Percentiles rank a stretch among this genome's conserved stretches.
Conservation (phyloP, 2,888 invertebrate species). For the Melangyna quadrimaculata region DNA sequence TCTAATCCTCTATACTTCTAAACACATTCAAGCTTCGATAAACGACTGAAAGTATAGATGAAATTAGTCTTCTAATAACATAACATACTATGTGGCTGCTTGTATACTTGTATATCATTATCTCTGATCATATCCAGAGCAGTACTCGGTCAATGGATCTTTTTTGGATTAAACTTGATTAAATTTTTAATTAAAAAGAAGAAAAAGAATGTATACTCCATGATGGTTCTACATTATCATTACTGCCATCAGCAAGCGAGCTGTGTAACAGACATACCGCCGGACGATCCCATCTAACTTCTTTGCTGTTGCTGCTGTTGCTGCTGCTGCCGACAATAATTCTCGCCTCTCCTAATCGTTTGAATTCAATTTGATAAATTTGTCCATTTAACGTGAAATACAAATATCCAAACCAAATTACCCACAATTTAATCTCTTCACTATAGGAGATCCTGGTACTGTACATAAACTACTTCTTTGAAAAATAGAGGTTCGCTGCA, state of each 20-base stretch:
- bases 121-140: constrained; percentile 2
- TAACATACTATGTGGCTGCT: not conserved
- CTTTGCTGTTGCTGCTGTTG: not conserved
- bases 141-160: constrained; percentile 1
- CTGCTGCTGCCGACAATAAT: not conserved
- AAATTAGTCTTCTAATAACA: constrained; percentile 9
- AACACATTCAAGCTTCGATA: not conserved
- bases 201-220: not conserved
- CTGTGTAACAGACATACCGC: not conserved
- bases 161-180: constrained; percentile 3
- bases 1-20: not conserved
- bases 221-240: not conserved
- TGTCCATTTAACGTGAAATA: constrained; percentile 15
- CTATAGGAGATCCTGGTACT: not conserved
- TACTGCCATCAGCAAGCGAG: not conserved
- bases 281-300: not conserved
- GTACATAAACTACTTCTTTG: not conserved
- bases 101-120: not conserved
- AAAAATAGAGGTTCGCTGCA: constrained; percentile 52
- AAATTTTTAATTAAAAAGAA: constrained; percentile 6
- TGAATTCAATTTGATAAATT: constrained; percentile 23
- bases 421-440: not conserved
- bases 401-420: constrained; percentile 17
- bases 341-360: not conserved
- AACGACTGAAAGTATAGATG: not conserved